phyloP scores from a whole-genome alignment of 2,888 invertebrate genomes.

The Cotesia congregata region DNA sequence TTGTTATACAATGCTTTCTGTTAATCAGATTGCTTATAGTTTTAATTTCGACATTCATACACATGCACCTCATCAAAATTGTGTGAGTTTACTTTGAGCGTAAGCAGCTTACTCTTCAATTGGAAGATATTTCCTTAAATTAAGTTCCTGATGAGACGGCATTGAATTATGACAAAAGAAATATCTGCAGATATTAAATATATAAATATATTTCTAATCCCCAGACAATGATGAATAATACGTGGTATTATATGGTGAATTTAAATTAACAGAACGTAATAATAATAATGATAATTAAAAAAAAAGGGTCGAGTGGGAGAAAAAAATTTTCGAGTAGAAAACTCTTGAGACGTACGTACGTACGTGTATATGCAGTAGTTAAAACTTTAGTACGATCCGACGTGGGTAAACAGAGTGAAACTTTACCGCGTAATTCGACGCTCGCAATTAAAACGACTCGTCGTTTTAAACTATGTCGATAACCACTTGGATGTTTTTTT shows the following conservation, averaged over 20 bases:
- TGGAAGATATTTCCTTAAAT: no score
- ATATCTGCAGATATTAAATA: no score
- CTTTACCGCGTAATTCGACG: conserved; percentile 11
- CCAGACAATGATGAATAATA: no score
- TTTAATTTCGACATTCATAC: neutral
- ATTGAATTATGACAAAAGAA: no score
- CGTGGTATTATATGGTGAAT: neutral
- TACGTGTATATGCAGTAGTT: conserved; percentile 2
- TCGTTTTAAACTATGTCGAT: neutral
- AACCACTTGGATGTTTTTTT: neutral
- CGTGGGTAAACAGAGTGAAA: neutral
- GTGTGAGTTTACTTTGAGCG: no score
- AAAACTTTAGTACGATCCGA: conserved; percentile 8
- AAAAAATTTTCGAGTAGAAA: conserved; percentile 14
- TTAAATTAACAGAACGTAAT: neutral
- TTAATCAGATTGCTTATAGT: neutral
- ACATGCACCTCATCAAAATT: no score
- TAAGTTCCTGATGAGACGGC: no score
- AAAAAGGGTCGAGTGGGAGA: neutral
- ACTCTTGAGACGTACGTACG: neutral
- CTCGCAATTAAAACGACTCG: conserved; percentile 25
- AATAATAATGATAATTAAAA: conserved; percentile 4
- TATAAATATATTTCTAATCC: no score
- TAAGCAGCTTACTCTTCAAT: no score
- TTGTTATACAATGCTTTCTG: conserved; percentile 21